Percentiles rank a stretch among this genome's conserved stretches.
Evolutionary conservation across 2,113 vertebrate species (phyloP).

Genomic region (Panurus biarmicus): DNA sequence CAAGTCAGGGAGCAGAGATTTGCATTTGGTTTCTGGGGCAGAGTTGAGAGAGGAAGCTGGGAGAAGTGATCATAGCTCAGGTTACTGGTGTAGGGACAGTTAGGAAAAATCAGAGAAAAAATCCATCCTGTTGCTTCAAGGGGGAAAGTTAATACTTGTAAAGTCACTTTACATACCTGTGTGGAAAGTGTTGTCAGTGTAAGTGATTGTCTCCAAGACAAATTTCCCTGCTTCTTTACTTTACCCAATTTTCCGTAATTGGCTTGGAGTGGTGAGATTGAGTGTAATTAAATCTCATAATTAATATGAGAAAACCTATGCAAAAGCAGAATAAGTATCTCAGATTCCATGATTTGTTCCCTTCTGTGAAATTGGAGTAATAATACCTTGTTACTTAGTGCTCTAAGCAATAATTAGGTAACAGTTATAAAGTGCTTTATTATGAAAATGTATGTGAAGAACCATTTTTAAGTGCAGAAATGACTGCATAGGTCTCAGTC

Average conservation of each 20-base stretch:
- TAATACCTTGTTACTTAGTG: slow-evolving; percentile 40
- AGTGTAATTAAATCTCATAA: slow-evolving; percentile 60
- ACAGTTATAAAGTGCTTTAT: slow-evolving; percentile 38
- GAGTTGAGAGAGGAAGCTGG: slow-evolving; percentile 13
- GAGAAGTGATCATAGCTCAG: background rate
- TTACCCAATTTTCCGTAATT: slow-evolving; percentile 33
- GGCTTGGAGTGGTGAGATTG: slow-evolving; percentile 36
- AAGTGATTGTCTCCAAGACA: background rate
- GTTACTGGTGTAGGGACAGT: background rate
- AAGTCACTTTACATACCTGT: background rate
- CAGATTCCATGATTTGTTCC: background rate
- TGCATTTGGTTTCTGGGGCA: slow-evolving; percentile 18
- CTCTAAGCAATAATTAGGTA: slow-evolving; percentile 41
- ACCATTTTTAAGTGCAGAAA: background rate
- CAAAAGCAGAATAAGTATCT: slow-evolving; percentile 24
- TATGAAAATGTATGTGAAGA: slow-evolving; percentile 32
- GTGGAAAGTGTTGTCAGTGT: background rate
- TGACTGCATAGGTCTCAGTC: background rate
- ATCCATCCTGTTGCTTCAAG: background rate
- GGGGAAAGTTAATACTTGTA: background rate
- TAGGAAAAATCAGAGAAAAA: background rate
- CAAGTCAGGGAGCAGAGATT: slow-evolving; percentile 23
- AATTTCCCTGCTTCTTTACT: slow-evolving; percentile 10
- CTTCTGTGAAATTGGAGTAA: slow-evolving; percentile 35
- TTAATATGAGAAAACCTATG: slow-evolving; percentile 46